These are phyloP conservation scores for Batillaria attramentaria DNA, from an alignment of 1,140 invertebrate species.

Conservation along the genomic window DNA sequence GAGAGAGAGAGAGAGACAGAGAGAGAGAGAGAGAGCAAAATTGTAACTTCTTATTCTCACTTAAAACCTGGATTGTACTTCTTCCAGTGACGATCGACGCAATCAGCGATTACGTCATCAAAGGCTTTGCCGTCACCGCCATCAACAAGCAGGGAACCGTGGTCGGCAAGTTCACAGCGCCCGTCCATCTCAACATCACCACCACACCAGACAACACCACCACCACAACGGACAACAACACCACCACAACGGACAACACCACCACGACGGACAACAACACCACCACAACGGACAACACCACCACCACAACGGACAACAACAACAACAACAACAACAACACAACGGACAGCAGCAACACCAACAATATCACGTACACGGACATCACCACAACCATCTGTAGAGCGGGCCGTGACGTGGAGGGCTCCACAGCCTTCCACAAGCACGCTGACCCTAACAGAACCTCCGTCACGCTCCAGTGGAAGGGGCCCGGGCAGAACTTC, in stretches of 20 bases:
- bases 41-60: no score
- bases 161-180: conserved; percentile 2
- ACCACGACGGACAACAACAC: neutral
- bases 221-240: no score
- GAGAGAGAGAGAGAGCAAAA: no score
- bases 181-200: neutral
- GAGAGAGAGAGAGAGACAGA: no score
- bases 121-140: conserved; percentile 19
- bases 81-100: no score
- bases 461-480: conserved; percentile 12
- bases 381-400: neutral
- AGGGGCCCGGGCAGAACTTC: conserved; percentile 20
- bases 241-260: neutral
- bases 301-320: no score
- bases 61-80: no score
- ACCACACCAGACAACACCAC: neutral
- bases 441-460: conserved; percentile 8
- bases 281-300: no score
- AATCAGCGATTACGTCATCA: neutral
- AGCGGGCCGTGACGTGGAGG: conserved; percentile 15
- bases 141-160: conserved; percentile 18
- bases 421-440: conserved; percentile 10
- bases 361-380: no score
- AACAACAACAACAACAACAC: no score
- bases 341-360: no score